Percentiles rank a stretch among this genome's conserved stretches.
Evolutionary conservation across 2,797 vertebrate genomes (phyloP).

Genomic region (Bovichtus variegatus): DNA sequence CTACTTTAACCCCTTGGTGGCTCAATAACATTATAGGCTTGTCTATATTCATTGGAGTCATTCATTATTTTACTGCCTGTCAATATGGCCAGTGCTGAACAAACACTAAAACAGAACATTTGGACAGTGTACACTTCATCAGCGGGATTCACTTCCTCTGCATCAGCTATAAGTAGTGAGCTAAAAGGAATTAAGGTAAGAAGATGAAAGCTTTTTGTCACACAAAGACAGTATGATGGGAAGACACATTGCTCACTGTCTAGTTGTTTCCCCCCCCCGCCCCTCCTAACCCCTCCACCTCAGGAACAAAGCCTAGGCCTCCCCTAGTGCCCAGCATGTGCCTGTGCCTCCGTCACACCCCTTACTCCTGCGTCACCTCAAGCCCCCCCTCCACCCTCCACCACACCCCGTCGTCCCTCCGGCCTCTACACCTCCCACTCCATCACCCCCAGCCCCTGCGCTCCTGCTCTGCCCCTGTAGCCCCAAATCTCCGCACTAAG

Average conservation of each 20-base stretch:
- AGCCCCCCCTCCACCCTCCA: conserved; percentile 21
- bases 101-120: conserved; percentile 27
- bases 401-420: conserved; percentile 35
- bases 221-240: conserved; percentile 54
- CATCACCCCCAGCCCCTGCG: conserved; percentile 35
- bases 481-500: conserved; percentile 61
- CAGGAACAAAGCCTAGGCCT: conserved; percentile 80
- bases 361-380: conserved; percentile 25
- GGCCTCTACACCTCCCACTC: conserved; percentile 44
- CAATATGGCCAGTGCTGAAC: background rate
- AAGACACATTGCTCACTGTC: conserved; percentile 43
- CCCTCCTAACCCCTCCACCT: conserved; percentile 34
- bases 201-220: conserved; percentile 74
- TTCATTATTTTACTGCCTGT: background rate
- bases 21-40: background rate
- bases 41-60: conserved; percentile 6
- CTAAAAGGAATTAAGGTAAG: conserved; percentile 77
- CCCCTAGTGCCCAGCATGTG: conserved; percentile 59
- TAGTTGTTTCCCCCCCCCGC: conserved; percentile 23
- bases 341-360: conserved; percentile 36
- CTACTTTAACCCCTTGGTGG: background rate
- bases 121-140: conserved; percentile 1
- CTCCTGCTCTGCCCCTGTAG: conserved; percentile 40
- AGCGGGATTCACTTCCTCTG: conserved; percentile 3
- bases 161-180: conserved; percentile 32